Percentiles rank a stretch among this genome's conserved stretches.
Evolutionary conservation across 2,888 invertebrate species (phyloP).

Genomic region (Drosophila histrio): DNA sequence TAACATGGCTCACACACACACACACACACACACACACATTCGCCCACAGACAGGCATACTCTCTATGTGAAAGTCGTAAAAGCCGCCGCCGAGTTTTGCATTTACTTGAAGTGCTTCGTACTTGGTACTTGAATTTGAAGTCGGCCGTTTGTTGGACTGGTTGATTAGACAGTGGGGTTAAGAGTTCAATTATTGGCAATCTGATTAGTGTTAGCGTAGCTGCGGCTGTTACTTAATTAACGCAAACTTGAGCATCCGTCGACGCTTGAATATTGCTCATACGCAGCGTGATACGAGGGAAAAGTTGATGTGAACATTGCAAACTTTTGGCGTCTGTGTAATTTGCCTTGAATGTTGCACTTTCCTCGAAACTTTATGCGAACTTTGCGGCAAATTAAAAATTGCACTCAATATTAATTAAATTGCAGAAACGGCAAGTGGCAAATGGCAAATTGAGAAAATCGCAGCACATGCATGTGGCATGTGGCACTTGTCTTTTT

Average conservation of each 20-base stretch:
- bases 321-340: constrained; percentile 11
- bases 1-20: constrained; percentile 40
- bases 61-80: constrained; percentile 37
- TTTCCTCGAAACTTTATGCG: constrained; percentile 8
- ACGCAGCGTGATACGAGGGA: constrained; percentile 21
- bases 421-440: constrained; percentile 35
- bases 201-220: constrained; percentile 7
- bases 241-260: constrained; percentile 28
- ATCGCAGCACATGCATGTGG: constrained; percentile 16
- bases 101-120: constrained; percentile 40
- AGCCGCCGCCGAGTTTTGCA: constrained; percentile 48
- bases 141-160: constrained; percentile 8
- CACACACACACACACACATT: constrained; percentile 7
- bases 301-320: constrained; percentile 24
- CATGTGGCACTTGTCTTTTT: constrained; percentile 17
- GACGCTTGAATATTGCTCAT: constrained; percentile 33
- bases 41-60: neutral
- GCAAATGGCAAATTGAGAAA: constrained; percentile 19
- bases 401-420: constrained; percentile 62
- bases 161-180: constrained; percentile 51
- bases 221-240: constrained; percentile 57
- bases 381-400: constrained; percentile 37
- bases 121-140: constrained; percentile 17
- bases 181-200: constrained; percentile 34
- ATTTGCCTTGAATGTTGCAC: constrained; percentile 17